Evolutionary conservation across 1,140 invertebrate species (phyloP).

Genomic region (Drosophila sturtevanti): DNA sequence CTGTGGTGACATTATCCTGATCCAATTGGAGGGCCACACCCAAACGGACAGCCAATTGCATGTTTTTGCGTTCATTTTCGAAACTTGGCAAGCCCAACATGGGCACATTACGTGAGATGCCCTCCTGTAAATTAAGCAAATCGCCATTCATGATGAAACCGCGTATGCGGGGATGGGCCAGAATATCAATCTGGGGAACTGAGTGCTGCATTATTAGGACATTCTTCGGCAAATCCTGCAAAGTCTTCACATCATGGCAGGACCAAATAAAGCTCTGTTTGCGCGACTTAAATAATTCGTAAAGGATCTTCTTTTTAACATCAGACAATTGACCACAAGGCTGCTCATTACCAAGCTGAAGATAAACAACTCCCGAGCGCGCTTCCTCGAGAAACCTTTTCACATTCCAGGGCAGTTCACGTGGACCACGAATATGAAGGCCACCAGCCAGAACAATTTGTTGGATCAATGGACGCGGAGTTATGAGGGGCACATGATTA

Average conservation of each 20-base stretch:
- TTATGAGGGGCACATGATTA: slow-evolving; percentile 75
- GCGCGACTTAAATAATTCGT: slow-evolving; percentile 80
- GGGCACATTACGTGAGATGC: slow-evolving; percentile 84
- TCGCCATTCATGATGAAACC: slow-evolving; percentile 85
- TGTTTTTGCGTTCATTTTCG: slow-evolving; percentile 81
- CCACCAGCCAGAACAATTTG: slow-evolving; percentile 80
- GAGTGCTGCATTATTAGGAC: slow-evolving; percentile 83
- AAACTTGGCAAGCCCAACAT: slow-evolving; percentile 84
- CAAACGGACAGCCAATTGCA: slow-evolving; percentile 68
- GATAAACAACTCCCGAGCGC: slow-evolving; percentile 84
- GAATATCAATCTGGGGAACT: slow-evolving; percentile 85
- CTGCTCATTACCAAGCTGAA: slow-evolving; percentile 83
- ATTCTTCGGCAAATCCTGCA: slow-evolving; percentile 82
- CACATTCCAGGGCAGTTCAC: slow-evolving; percentile 82
- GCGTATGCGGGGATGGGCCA: slow-evolving; percentile 83
- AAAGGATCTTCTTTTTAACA: slow-evolving; percentile 77
- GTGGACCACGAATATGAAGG: slow-evolving; percentile 72
- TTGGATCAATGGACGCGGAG: slow-evolving; percentile 57
- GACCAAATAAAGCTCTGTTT: slow-evolving; percentile 84
- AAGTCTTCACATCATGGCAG: slow-evolving; percentile 81
- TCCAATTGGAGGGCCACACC: slow-evolving; percentile 62
- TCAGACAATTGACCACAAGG: slow-evolving; percentile 64
- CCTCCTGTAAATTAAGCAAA: slow-evolving; percentile 84
- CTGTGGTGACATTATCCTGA: slow-evolving; percentile 56
- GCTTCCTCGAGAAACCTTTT: slow-evolving; percentile 83